phyloP scores from a whole-genome alignment of 2,113 vertebrate species.

The Apodemus speciosus region DNA sequence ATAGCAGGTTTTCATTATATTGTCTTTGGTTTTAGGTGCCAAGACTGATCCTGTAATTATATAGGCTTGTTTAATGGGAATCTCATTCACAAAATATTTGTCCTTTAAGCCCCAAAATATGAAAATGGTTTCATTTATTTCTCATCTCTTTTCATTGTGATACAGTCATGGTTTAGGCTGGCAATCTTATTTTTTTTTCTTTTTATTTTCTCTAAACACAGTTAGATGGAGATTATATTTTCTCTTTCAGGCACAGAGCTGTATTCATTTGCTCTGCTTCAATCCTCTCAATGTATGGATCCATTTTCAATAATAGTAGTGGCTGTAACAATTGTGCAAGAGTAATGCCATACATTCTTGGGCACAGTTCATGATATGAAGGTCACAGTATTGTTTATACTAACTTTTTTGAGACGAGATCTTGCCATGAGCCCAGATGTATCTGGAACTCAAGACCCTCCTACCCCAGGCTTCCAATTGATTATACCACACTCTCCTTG shows the following conservation, averaged over 20 bases:
- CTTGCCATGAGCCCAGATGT: background rate
- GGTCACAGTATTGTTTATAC: conserved; percentile 2
- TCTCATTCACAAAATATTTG: conserved; percentile 45
- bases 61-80: conserved; percentile 11
- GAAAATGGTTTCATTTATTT: conserved; percentile 47
- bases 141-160: conserved; percentile 34
- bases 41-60: conserved; percentile 33
- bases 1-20: conserved; percentile 1
- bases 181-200: background rate
- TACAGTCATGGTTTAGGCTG: conserved; percentile 15
- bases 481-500: background rate
- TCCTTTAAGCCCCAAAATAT: conserved; percentile 33
- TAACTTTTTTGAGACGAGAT: background rate
- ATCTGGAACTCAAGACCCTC: background rate
- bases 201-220: conserved; percentile 23
- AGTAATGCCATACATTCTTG: background rate
- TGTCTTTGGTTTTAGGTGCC: background rate
- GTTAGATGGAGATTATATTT: background rate
- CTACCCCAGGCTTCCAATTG: background rate
- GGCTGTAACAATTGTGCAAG: background rate
- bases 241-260: background rate
- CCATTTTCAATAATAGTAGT: background rate
- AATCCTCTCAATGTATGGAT: background rate
- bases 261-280: conserved; percentile 30
- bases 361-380: background rate